Conservation (phyloP, 2,888 invertebrate genomes). For the Embidobia sp. region DNA sequence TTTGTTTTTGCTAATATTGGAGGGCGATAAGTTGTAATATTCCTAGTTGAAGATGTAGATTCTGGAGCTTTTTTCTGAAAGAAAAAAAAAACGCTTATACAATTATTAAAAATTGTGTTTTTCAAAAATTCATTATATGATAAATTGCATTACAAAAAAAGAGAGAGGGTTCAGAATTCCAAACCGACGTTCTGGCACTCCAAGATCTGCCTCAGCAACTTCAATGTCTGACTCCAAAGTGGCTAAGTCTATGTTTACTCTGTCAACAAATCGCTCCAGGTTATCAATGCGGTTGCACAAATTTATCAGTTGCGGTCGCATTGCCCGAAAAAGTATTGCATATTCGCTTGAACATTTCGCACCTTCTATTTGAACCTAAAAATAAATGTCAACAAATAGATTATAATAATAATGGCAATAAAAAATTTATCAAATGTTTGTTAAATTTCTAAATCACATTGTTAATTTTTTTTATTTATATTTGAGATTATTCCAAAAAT, state of each 20-base stretch:
- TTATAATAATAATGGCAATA: too few species aligned
- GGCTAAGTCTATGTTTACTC: constrained; percentile 76
- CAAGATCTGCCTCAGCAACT: constrained; percentile 77
- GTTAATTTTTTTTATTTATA: too few species aligned
- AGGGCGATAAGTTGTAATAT: constrained; percentile 67
- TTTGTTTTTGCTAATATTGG: constrained; percentile 74
- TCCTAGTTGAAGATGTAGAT: constrained; percentile 62
- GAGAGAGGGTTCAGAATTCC: constrained; percentile 79
- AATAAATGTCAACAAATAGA: too few species aligned
- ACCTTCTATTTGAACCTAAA: constrained; percentile 77
- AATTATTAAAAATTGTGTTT: neutral
- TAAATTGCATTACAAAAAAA: constrained; percentile 75
- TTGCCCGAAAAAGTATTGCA: constrained; percentile 72
- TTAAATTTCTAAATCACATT: too few species aligned
- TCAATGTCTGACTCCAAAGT: constrained; percentile 78
- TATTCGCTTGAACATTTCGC: constrained; percentile 75
- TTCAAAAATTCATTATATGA: neutral
- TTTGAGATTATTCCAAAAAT: neutral
- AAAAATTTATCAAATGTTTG: neutral
- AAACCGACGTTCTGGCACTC: constrained; percentile 76
- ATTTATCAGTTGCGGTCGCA: constrained; percentile 72
- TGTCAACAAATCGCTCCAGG: constrained; percentile 77
- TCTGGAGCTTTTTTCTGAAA: constrained; percentile 77
- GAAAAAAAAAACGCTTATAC: neutral
- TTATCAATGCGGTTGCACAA: constrained; percentile 78